Percentiles rank a stretch among this genome's conserved stretches.
phyloP scores from a whole-genome alignment of 2,888 invertebrate species.

The Hoplodrina ambigua region DNA sequence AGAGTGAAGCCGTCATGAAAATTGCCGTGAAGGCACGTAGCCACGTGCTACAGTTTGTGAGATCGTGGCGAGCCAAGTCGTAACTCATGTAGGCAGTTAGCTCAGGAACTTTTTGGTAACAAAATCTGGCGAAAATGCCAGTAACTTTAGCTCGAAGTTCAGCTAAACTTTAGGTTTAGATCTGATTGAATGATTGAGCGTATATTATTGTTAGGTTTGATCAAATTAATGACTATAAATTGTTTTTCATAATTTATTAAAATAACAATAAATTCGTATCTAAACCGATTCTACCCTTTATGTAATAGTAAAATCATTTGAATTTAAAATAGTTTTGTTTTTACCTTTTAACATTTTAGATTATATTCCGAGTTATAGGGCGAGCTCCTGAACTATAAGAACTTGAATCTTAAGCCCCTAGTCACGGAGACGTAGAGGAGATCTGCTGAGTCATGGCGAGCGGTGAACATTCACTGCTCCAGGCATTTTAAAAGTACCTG shows the following conservation, averaged over 20 bases:
- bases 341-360: not conserved
- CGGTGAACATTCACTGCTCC: slow-evolving; percentile 38
- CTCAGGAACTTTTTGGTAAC: slow-evolving; percentile 3
- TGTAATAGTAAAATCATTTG: too few relatives aligned
- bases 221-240: too few relatives aligned
- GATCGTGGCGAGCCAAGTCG: slow-evolving; percentile 53
- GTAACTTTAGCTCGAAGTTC: not conserved
- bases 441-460: slow-evolving; percentile 56
- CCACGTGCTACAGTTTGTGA: slow-evolving; percentile 53
- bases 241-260: too few relatives aligned
- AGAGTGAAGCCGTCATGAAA: slow-evolving; percentile 41
- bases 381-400: slow-evolving; percentile 25
- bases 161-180: not conserved
- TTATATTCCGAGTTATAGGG: not conserved
- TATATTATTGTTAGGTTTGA: not conserved
- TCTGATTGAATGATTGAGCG: not conserved
- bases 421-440: slow-evolving; percentile 55
- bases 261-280: too few relatives aligned
- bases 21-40: slow-evolving; percentile 55
- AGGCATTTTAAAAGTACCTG: slow-evolving; percentile 41
- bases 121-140: not conserved
- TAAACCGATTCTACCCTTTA: too few relatives aligned
- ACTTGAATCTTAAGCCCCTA: slow-evolving; percentile 53
- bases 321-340: not conserved
- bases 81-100: slow-evolving; percentile 48